Percentiles rank a stretch among this genome's conserved stretches.
These are phyloP conservation scores for Heliconius hewitsoni DNA, from an alignment of 1,140 invertebrate genomes.

Conservation along the genomic window DNA sequence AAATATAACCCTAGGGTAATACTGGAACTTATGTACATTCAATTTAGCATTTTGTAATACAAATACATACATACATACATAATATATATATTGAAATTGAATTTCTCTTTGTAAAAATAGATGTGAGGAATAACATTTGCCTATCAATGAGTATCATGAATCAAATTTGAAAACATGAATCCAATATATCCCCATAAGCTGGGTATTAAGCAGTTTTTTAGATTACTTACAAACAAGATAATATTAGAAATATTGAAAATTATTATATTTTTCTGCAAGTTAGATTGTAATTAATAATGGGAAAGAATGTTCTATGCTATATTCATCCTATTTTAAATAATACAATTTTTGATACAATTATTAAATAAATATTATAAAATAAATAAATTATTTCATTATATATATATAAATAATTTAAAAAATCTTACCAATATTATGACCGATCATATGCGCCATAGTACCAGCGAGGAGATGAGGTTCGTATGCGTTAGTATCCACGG, in stretches of 20 bases:
- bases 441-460: conserved; percentile 97
- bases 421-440: conserved; percentile 94
- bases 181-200: background rate
- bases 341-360: background rate
- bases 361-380: background rate
- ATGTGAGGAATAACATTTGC: conserved; percentile 11
- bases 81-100: conserved; percentile 4
- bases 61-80: background rate
- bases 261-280: no score
- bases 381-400: background rate
- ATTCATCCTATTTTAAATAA: background rate
- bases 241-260: no score
- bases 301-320: background rate
- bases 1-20: background rate
- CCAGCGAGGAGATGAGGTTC: conserved; percentile 96
- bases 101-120: conserved; percentile 12
- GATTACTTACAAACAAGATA: background rate
- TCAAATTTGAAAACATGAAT: conserved; percentile 21
- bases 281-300: no score
- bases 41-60: background rate
- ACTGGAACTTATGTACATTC: background rate
- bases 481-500: conserved; percentile 94
- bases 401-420: background rate
- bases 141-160: conserved; percentile 14
- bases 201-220: background rate